These are phyloP conservation scores for Netelia virgata DNA, from an alignment of 2,888 invertebrate genomes.

Conservation along the genomic window DNA sequence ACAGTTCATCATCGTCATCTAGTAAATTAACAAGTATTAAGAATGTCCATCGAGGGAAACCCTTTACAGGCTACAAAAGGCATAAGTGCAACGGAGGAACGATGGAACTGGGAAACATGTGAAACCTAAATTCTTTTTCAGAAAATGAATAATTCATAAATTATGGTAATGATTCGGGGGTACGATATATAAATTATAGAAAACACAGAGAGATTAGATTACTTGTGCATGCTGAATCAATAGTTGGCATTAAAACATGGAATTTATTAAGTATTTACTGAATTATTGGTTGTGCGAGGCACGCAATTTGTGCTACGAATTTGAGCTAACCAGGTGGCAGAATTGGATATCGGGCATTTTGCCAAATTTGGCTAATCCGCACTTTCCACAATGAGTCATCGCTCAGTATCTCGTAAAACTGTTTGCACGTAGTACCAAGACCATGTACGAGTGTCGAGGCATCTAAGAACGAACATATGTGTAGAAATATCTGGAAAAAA, in stretches of 20 bases:
- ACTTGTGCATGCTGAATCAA: slow-evolving; percentile 13
- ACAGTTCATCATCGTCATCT: slow-evolving; percentile 84
- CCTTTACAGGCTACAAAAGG: background rate
- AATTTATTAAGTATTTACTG: slow-evolving; percentile 76
- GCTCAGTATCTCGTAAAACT: slow-evolving; percentile 86
- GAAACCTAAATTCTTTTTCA: background rate
- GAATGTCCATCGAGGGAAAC: background rate
- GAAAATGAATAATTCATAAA: background rate
- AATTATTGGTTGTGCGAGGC: slow-evolving; percentile 73
- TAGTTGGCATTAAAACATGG: slow-evolving; percentile 55
- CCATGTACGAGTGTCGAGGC: slow-evolving; percentile 86
- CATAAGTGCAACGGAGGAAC: background rate
- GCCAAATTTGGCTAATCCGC: slow-evolving; percentile 80
- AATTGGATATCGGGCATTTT: slow-evolving; percentile 78
- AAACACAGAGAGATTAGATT: background rate
- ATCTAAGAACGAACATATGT: slow-evolving; percentile 88
- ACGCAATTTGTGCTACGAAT: slow-evolving; percentile 71
- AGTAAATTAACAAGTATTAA: slow-evolving; percentile 58
- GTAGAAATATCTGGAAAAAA: slow-evolving; percentile 86
- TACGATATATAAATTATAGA: too few relatives aligned
- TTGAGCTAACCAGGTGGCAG: slow-evolving; percentile 80
- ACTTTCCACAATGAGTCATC: slow-evolving; percentile 87
- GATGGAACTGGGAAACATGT: background rate
- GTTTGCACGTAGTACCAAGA: slow-evolving; percentile 86
- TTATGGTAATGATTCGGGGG: too few relatives aligned